phyloP scores from a whole-genome alignment of 1,140 invertebrate species.

The Stegodyphus mimosarum region DNA sequence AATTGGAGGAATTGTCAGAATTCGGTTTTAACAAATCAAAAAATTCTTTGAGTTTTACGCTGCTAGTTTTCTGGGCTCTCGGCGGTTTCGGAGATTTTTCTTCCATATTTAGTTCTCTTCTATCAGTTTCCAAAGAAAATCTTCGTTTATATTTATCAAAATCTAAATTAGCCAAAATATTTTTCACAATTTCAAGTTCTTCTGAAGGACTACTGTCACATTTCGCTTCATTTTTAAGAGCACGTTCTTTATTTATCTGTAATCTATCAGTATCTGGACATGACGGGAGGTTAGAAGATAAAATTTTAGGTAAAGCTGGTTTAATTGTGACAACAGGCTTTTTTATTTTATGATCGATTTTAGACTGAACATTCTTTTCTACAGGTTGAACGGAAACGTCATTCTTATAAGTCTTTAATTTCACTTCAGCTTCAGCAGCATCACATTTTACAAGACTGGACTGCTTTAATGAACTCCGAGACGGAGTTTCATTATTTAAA shows the following conservation, averaged over 20 bases:
- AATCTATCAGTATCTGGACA: neutral
- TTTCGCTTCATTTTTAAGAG: neutral
- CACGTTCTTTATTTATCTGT: neutral
- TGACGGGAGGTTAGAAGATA: neutral
- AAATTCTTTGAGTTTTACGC: constrained; percentile 31
- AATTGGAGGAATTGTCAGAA: neutral
- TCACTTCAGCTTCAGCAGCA: neutral
- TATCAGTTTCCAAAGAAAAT: constrained; percentile 22
- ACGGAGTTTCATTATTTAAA: neutral
- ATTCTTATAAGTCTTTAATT: neutral
- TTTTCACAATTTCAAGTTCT: constrained; percentile 45
- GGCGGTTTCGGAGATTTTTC: constrained; percentile 30
- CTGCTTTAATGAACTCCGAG: neutral
- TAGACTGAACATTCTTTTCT: neutral
- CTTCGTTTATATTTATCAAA: constrained; percentile 43
- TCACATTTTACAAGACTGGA: neutral
- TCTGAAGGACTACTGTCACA: constrained; percentile 40
- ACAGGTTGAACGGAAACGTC: neutral
- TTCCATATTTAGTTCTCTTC: constrained; percentile 22
- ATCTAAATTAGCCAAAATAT: constrained; percentile 49
- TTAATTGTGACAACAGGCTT: constrained; percentile 22
- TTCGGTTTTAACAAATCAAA: constrained; percentile 35
- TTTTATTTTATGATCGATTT: neutral
- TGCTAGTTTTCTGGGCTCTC: constrained; percentile 19
- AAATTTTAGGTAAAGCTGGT: constrained; percentile 18